Conservation (phyloP, 2,888 invertebrate genomes). For the Cheiracanthium punctorium region DNA sequence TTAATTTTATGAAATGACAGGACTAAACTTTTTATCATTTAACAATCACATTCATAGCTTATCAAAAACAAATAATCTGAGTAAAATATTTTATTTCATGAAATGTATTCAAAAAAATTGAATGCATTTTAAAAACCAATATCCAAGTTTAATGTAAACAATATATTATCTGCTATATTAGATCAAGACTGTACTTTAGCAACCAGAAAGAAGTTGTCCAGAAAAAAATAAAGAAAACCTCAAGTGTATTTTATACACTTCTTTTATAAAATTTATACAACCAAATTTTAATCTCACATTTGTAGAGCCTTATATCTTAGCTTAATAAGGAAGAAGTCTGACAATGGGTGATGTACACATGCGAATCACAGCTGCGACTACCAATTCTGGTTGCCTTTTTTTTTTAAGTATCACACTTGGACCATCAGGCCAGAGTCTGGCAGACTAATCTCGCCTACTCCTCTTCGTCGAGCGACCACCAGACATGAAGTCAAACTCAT, state of each 20-base stretch:
- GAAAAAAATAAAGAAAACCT: slow-evolving; percentile 15
- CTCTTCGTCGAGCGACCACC: slow-evolving; percentile 65
- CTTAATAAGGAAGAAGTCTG: slow-evolving; percentile 58
- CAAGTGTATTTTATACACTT: slow-evolving; percentile 57
- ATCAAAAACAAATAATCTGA: no score
- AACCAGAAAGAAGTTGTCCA: neutral
- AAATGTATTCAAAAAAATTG: no score
- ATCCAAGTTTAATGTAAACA: no score
- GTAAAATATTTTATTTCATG: no score
- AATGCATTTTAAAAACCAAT: no score
- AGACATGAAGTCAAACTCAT: slow-evolving; percentile 54
- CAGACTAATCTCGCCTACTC: slow-evolving; percentile 62
- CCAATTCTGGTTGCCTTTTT: slow-evolving; percentile 49
- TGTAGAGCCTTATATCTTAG: slow-evolving; percentile 28
- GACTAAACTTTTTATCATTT: no score
- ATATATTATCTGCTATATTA: neutral
- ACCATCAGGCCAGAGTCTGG: slow-evolving; percentile 58
- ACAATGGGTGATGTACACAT: slow-evolving; percentile 68
- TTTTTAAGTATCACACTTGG: slow-evolving; percentile 68
- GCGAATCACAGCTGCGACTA: slow-evolving; percentile 67
- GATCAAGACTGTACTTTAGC: neutral
- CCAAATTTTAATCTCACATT: slow-evolving; percentile 37
- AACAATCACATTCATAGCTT: no score
- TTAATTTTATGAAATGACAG: no score
- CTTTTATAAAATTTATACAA: slow-evolving; percentile 29